These are phyloP conservation scores for Macrotus californicus DNA, from an alignment of 2,113 vertebrate species.

Conservation along the genomic window DNA sequence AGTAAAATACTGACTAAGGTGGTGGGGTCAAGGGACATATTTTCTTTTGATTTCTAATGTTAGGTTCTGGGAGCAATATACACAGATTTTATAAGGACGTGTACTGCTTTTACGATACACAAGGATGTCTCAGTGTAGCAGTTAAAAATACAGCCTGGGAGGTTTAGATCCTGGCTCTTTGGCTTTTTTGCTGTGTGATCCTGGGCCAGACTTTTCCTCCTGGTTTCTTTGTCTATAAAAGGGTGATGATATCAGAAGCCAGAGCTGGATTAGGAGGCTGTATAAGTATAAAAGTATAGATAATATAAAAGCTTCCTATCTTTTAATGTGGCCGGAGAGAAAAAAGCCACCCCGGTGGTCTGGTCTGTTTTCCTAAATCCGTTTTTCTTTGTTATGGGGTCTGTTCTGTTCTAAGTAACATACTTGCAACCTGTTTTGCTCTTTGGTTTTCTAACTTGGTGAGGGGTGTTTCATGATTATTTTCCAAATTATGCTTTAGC, in stretches of 20 bases:
- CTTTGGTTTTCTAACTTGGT: background rate
- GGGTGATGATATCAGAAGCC: background rate
- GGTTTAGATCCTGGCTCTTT: background rate
- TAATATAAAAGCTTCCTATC: background rate
- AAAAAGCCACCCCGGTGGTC: background rate
- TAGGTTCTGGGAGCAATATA: background rate
- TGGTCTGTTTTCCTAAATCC: background rate
- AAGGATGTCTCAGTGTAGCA: too few species aligned
- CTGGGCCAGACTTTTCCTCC: background rate
- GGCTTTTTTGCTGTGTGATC: background rate
- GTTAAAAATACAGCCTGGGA: background rate
- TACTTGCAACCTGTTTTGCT: background rate
- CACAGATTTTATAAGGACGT: background rate
- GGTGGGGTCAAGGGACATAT: background rate
- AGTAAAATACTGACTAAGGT: background rate
- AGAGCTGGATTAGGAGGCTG: background rate
- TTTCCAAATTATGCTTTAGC: background rate
- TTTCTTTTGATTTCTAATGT: background rate
- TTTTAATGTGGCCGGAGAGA: background rate
- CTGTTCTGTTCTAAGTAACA: background rate
- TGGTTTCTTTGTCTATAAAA: background rate
- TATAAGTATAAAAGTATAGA: background rate
- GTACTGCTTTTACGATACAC: background rate
- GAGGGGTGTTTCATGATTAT: background rate
- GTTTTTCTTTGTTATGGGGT: background rate